Percentiles rank a stretch among this genome's conserved stretches.
Conservation (phyloP, 2,888 invertebrate species). For the Nudaria mundana region DNA sequence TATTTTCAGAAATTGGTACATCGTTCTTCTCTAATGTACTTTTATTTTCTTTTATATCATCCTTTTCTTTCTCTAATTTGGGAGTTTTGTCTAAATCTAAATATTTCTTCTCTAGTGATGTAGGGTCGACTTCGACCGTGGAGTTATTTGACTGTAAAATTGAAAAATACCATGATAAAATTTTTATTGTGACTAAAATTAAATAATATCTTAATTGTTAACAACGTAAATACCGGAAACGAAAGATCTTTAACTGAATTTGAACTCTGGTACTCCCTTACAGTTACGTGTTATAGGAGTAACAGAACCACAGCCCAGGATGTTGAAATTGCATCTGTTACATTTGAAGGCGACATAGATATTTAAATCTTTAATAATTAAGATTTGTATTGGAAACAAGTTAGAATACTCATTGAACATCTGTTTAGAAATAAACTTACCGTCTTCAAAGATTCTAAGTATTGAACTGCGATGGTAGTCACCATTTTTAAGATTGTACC, state of each 20-base stretch:
- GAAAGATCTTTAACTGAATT: too few species aligned
- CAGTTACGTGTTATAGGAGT: too few species aligned
- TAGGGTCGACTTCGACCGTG: constrained; percentile 38
- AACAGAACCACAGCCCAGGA: too few species aligned
- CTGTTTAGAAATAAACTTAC: constrained; percentile 26
- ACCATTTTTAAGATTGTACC: constrained; percentile 48
- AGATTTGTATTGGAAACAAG: too few species aligned
- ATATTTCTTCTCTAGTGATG: constrained; percentile 24
- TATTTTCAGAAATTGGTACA: not conserved
- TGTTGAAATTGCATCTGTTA: too few species aligned
- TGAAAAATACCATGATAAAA: not conserved
- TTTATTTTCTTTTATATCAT: constrained; percentile 2
- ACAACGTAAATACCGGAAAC: too few species aligned
- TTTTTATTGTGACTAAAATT: not conserved
- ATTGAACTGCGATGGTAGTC: constrained; percentile 36
- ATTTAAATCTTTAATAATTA: too few species aligned
- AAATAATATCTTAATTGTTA: too few species aligned
- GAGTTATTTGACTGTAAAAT: constrained; percentile 35
- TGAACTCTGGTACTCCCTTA: too few species aligned
- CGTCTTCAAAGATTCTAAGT: constrained; percentile 36
- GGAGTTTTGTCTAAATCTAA: constrained; percentile 3
- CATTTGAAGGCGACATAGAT: too few species aligned
- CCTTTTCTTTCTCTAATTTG: constrained; percentile 3
- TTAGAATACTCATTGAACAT: too few species aligned
- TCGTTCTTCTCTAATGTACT: constrained; percentile 2